phyloP scores from a whole-genome alignment of 1,140 invertebrate species.

The Lerema accius region DNA sequence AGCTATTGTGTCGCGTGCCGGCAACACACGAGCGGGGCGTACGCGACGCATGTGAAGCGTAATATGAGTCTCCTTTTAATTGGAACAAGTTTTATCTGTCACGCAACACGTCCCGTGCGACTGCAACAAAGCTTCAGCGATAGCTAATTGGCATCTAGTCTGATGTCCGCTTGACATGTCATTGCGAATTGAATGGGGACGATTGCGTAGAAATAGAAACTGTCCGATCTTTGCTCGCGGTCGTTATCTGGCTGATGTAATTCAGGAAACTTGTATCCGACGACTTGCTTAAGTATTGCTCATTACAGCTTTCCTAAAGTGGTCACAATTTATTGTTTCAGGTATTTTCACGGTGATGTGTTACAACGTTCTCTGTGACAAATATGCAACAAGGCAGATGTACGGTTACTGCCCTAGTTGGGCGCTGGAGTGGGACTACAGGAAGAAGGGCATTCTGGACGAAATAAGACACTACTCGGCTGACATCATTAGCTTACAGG shows the following conservation, averaged over 20 bases:
- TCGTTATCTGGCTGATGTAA: conserved; percentile 28
- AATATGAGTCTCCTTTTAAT: conserved; percentile 56
- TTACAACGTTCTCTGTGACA: conserved; percentile 99
- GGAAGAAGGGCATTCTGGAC: conserved; percentile 98
- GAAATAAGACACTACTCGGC: conserved; percentile 98
- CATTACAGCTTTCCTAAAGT: conserved; percentile 2
- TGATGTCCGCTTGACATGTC: conserved; percentile 45
- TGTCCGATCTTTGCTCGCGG: conserved; percentile 6
- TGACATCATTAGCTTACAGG: conserved; percentile 96
- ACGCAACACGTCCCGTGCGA: conserved; percentile 44
- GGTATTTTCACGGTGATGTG: conserved; percentile 99
- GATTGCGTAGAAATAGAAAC: conserved; percentile 38
- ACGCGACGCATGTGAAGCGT: conserved; percentile 51
- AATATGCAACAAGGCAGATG: conserved; percentile 98
- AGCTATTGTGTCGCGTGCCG: conserved; percentile 58
- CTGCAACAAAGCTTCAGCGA: conserved; percentile 31
- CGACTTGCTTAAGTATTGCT: not conserved
- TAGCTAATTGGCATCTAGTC: conserved; percentile 52
- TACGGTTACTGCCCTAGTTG: conserved; percentile 99
- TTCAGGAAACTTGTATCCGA: conserved; percentile 7
- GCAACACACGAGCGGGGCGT: conserved; percentile 11
- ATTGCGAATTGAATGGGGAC: conserved; percentile 44
- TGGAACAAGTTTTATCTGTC: conserved; percentile 57
- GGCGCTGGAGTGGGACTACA: conserved; percentile 99
- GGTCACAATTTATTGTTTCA: conserved; percentile 68